Base-by-base conservation (phyloP, 2,888 invertebrate genomes). In the Tromatobia lineatoria region DNA sequence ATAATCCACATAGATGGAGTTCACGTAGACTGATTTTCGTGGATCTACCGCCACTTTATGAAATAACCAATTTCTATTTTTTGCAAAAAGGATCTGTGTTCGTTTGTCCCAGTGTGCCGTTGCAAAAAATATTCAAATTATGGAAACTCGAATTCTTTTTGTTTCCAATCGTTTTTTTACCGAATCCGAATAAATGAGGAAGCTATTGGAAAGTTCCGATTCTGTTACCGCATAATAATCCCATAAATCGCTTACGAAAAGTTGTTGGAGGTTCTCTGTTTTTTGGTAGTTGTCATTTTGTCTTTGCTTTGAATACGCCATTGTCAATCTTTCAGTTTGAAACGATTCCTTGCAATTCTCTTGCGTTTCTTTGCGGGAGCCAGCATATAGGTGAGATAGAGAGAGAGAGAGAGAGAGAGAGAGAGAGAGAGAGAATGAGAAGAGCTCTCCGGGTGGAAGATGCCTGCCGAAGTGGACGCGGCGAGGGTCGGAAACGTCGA, bases 401-500 rank as follows among this genome's bases (percentile, higher is more conserved):
- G 4, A 29, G 29, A 29, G 29, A 29, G 76, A 23, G 38, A 77
- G 29, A 29, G 29, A 29, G 29, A 29, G 4, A 29, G 29, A 29
- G 29, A 29, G 76, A 23, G 38, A 77, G 80, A 76, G 79, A 71
- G 67, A 50, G 64, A 15, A 8, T 8, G 10, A 10, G 38, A 2
- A 1, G 38, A 38, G 18, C 38, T 64, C 57, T 75, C 67, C 15
- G 50, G 66, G 47, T 75, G 66, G 73, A 80, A 82, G 83, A 77
- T 76, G 66, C 70, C 64, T 64, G 80, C 79, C 73, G 79, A 78
- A 75, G 71, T 79, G 85, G 74, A 77, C 67, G 50, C 67, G 50
- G 70, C 79, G 38, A 77, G 71, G 73, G 81, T 66, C 66, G 77
- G 70, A 82, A 78, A 82, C 75, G 74, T 23, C 75, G 69, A 82